Conservation (phyloP, 2,888 invertebrate genomes). For the Hyposoter dolosus region DNA sequence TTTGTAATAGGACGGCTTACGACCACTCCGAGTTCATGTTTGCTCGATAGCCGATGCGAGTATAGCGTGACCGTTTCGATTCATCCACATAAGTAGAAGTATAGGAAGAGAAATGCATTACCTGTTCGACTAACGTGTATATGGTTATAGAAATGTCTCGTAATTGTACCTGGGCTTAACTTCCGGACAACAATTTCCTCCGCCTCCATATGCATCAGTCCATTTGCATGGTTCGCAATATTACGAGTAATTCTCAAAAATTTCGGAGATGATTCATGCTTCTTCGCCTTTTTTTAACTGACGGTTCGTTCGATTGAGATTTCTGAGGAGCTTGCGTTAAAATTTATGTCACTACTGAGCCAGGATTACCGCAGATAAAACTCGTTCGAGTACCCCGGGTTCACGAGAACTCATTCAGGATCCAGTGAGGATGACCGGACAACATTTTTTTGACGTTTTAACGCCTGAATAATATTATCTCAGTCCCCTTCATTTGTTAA, state of each 20-base stretch:
- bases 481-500: background rate
- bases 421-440: too few relatives aligned
- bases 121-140: constrained; percentile 47
- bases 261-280: background rate
- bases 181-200: constrained; percentile 32
- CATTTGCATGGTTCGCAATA: background rate
- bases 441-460: too few relatives aligned
- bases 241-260: background rate
- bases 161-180: constrained; percentile 32
- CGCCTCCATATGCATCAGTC: constrained; percentile 4
- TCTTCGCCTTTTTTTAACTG: too few relatives aligned
- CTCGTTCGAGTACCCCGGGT: too few relatives aligned
- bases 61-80: constrained; percentile 67
- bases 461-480: background rate
- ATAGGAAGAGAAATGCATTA: constrained; percentile 62
- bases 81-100: constrained; percentile 49
- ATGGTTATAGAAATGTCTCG: constrained; percentile 43
- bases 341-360: too few relatives aligned
- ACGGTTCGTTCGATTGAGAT: too few relatives aligned
- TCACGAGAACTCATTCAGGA: too few relatives aligned
- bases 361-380: too few relatives aligned
- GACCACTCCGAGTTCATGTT: constrained; percentile 55
- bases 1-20: constrained; percentile 21
- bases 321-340: too few relatives aligned
- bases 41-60: constrained; percentile 67